Conservation (phyloP, 2,888 invertebrate species). For the Spatulosminthurus flaviceps region DNA sequence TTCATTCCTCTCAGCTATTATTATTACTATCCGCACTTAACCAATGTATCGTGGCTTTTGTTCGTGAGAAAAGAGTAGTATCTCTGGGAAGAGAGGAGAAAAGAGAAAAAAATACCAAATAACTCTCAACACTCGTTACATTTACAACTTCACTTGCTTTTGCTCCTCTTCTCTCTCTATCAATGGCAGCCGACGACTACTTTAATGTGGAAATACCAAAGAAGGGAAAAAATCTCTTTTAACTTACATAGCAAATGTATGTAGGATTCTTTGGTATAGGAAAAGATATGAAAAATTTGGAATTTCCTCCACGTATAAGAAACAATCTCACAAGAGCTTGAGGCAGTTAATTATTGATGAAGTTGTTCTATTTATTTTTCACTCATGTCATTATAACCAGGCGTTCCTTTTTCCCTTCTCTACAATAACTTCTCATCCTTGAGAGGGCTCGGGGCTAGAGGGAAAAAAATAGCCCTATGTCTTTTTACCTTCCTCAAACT, state of each 20-base stretch:
- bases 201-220: not conserved
- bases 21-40: conserved; percentile 9
- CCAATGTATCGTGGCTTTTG: conserved; percentile 4
- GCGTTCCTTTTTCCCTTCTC: not conserved
- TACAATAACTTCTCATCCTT: not conserved
- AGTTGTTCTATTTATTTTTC: conserved; percentile 44
- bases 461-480: conserved; percentile 14
- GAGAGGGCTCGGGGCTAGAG: not conserved
- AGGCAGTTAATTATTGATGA: conserved; percentile 43
- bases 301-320: not conserved
- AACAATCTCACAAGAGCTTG: not conserved
- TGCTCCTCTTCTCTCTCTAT: no score
- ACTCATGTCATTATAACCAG: conserved; percentile 22
- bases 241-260: no score
- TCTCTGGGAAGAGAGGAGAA: no score
- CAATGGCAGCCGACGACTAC: conserved; percentile 5
- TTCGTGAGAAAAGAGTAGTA: not conserved
- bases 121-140: not conserved
- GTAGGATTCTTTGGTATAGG: no score
- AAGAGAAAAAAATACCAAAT: no score
- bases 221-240: no score
- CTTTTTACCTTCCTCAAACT: conserved; percentile 20
- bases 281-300: not conserved
- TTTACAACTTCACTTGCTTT: not conserved
- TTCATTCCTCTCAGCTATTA: conserved; percentile 23